Evolutionary conservation across 1,140 invertebrate genomes (phyloP).

Genomic region (Meteorus sp.): DNA sequence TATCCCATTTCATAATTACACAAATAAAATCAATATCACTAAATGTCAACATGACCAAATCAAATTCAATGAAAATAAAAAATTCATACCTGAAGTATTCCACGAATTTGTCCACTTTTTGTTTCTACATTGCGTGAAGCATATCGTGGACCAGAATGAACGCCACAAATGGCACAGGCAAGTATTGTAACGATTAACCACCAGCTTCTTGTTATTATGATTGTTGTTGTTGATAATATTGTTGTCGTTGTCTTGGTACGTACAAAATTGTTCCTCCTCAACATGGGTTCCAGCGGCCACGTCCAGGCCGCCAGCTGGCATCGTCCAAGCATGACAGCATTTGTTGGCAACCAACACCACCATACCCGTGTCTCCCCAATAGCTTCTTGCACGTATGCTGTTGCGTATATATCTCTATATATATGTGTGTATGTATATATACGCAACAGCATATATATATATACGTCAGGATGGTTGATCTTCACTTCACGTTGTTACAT

Average conservation of each 20-base stretch:
- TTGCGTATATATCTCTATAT: constrained; percentile 8
- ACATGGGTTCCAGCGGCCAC: constrained; percentile 33
- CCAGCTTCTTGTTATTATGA: too few relatives aligned
- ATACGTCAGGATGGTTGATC: neutral
- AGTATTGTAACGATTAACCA: constrained; percentile 32
- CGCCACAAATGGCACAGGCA: constrained; percentile 32
- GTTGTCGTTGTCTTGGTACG: constrained; percentile 22
- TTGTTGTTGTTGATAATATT: too few relatives aligned
- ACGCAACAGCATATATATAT: too few relatives aligned
- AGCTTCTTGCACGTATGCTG: too few relatives aligned
- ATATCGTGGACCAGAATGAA: constrained; percentile 51
- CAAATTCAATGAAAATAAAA: constrained; percentile 13
- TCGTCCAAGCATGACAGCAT: constrained; percentile 56
- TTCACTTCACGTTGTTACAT: too few relatives aligned
- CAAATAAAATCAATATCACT: too few relatives aligned
- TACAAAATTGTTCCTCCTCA: constrained; percentile 33
- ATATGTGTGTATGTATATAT: neutral
- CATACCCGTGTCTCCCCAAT: constrained; percentile 35
- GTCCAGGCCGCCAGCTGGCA: constrained; percentile 52
- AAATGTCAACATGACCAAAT: too few relatives aligned
- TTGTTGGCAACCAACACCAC: constrained; percentile 49
- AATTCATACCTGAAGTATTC: constrained; percentile 57
- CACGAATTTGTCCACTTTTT: constrained; percentile 65
- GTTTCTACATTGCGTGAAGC: constrained; percentile 63
- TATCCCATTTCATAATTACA: too few relatives aligned